These are phyloP conservation scores for Drosophila rellima DNA, from an alignment of 2,888 invertebrate species.

Conservation along the genomic window DNA sequence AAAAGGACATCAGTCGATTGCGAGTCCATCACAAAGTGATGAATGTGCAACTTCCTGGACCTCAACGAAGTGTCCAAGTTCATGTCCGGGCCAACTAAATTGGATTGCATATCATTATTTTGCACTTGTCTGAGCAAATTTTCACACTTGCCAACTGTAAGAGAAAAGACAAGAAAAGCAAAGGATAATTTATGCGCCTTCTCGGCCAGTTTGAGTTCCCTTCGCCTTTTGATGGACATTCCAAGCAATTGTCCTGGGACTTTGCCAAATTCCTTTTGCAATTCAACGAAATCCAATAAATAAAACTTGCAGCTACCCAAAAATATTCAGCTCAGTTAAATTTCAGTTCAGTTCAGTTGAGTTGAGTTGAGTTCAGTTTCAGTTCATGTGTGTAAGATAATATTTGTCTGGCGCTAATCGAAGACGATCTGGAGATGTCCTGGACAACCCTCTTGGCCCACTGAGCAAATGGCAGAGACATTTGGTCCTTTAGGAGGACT, in stretches of 20 bases:
- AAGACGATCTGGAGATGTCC: constrained; percentile 10
- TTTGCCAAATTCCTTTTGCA: constrained; percentile 38
- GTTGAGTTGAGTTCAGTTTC: constrained; percentile 10
- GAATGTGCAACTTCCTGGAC: constrained; percentile 78
- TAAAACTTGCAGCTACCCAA: constrained; percentile 48
- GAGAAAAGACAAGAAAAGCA: constrained; percentile 30
- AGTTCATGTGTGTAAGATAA: constrained; percentile 50
- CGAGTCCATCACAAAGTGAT: constrained; percentile 75
- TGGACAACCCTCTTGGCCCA: constrained; percentile 11
- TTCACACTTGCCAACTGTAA: constrained; percentile 63
- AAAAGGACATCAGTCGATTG: constrained; percentile 11
- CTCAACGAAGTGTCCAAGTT: constrained; percentile 33
- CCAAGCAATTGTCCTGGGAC: constrained; percentile 64
- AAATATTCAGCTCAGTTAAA: constrained; percentile 2
- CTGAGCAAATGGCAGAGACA: constrained; percentile 1
- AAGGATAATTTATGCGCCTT: constrained; percentile 79
- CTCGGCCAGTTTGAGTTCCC: constrained; percentile 45
- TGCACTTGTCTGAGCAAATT: constrained; percentile 77
- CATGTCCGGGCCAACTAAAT: constrained; percentile 59
- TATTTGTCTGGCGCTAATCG: constrained; percentile 64
- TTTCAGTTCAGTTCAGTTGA: constrained; percentile 4
- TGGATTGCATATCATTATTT: constrained; percentile 81
- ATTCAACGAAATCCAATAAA: constrained; percentile 73
- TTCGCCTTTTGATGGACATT: constrained; percentile 74
- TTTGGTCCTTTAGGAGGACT: background rate